Evolutionary conservation across 2,113 vertebrate species (phyloP).

Genomic region (Butorides virescens): DNA sequence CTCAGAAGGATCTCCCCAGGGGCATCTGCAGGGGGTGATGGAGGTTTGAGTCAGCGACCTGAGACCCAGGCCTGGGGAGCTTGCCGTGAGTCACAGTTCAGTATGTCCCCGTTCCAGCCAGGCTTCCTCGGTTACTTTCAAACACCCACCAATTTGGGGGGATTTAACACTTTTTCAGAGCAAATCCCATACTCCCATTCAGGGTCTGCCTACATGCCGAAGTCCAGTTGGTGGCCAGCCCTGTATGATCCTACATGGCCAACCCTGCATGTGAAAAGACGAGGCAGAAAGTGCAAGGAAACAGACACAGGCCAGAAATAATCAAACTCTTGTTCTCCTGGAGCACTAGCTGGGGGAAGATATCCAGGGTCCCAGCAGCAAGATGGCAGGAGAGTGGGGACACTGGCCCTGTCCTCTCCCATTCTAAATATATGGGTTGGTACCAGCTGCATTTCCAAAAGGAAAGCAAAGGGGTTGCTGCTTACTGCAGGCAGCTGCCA

Average conservation of each 20-base stretch:
- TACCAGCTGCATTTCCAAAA: not conserved
- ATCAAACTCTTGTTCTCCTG: not conserved
- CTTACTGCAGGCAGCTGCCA: not conserved
- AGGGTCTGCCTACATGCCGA: not conserved
- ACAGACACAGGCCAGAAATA: not conserved
- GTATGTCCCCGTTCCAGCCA: not conserved
- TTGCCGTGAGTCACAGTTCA: not conserved
- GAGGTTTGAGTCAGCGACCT: not conserved
- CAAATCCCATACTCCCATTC: not conserved
- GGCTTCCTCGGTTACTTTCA: not conserved
- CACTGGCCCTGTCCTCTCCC: not conserved
- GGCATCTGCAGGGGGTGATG: not conserved
- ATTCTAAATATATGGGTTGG: not conserved
- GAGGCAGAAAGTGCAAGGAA: not conserved
- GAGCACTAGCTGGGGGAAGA: not conserved
- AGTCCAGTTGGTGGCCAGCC: not conserved
- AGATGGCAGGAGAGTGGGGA: not conserved
- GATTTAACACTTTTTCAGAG: not conserved
- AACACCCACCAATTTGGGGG: not conserved
- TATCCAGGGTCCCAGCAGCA: not conserved
- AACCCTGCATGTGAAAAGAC: not conserved
- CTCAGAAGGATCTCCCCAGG: not conserved
- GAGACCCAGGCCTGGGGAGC: not conserved
- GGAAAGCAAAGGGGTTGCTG: not conserved
- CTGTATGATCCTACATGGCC: not conserved